These are phyloP conservation scores for Scarus forsteni DNA, from an alignment of 2,797 vertebrate genomes.

Conservation along the genomic window DNA sequence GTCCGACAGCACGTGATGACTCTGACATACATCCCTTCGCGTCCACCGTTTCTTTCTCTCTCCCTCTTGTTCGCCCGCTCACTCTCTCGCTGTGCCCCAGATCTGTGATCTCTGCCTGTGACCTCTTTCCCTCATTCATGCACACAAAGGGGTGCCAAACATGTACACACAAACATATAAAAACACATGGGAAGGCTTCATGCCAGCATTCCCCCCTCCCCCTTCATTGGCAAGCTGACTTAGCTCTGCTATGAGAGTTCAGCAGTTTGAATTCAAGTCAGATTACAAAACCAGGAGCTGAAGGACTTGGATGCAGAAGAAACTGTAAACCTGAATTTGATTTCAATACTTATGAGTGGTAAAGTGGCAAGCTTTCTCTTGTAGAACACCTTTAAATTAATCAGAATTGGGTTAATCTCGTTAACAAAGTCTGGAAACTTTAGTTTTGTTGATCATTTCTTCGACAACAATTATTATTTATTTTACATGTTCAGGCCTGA, in stretches of 20 bases:
- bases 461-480: too few relatives aligned
- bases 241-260: background rate
- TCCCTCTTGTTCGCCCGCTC: too few relatives aligned
- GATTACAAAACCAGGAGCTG: too few relatives aligned
- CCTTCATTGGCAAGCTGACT: background rate
- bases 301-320: too few relatives aligned
- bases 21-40: background rate
- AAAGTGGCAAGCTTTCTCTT: too few relatives aligned
- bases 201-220: background rate
- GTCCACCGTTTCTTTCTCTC: background rate
- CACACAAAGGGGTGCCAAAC: conserved; percentile 8
- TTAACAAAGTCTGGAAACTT: too few relatives aligned
- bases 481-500: too few relatives aligned
- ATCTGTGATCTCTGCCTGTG: conserved; percentile 26
- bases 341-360: too few relatives aligned
- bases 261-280: background rate
- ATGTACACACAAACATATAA: conserved; percentile 19
- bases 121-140: conserved; percentile 26
- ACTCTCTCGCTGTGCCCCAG: conserved; percentile 30
- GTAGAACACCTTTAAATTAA: too few relatives aligned
- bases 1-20: background rate
- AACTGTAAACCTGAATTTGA: too few relatives aligned
- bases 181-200: conserved; percentile 11
- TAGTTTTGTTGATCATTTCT: too few relatives aligned
- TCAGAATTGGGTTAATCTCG: too few relatives aligned